Evolutionary conservation across 2,113 vertebrate species (phyloP), one percentile per base, ranked within the genome.

Genomic region (Platycercus adscitus): DNA sequence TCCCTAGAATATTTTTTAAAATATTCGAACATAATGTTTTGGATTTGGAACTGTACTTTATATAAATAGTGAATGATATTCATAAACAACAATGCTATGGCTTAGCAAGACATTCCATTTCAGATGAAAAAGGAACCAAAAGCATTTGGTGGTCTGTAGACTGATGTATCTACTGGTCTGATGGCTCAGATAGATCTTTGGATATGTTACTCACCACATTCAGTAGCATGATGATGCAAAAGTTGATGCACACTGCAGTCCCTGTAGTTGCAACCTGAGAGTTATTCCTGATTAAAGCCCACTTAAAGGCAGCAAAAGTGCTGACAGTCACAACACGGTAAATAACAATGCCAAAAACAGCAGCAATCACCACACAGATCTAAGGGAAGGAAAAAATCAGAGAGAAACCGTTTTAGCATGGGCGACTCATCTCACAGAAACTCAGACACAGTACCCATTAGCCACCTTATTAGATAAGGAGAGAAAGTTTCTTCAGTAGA

Each of bases 171-270:
- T 69, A 35, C 43, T 53, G 13, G 52, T 49, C 16, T 60, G 35
- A 39, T 39, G 14, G 21, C 68, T 86, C 4, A 3, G 37, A 13
- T 60, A 17, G 21, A 41, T 35, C 11, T 86, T 60, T 18, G 8
- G 11, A 35, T 60, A 41, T 15, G 7, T n/a, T 69, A 97, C 98
- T 98, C 96, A 99, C 99, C 98, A 99, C 98, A 20, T 99, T 99
- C 95, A 99, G 98, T 72, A 99, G 97, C 99, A 99, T 99, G 95
- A 99, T 99, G 97, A 99, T 98, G 83, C 98, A 99, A 97, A 99
- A 99, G 97, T 99, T 99, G 98, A 99, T 99, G 97, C 99, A 99
- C 63, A 99, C 99, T 5, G 99, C 99, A 17, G 99, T 99, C 58
- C 99, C 99, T 19, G 99, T 99, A 76, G 99, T 99, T 55, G 99